Evolutionary conservation across 2,113 vertebrate species (phyloP), one percentile per base, ranked within the genome.

Genomic region (Strix aluco): DNA sequence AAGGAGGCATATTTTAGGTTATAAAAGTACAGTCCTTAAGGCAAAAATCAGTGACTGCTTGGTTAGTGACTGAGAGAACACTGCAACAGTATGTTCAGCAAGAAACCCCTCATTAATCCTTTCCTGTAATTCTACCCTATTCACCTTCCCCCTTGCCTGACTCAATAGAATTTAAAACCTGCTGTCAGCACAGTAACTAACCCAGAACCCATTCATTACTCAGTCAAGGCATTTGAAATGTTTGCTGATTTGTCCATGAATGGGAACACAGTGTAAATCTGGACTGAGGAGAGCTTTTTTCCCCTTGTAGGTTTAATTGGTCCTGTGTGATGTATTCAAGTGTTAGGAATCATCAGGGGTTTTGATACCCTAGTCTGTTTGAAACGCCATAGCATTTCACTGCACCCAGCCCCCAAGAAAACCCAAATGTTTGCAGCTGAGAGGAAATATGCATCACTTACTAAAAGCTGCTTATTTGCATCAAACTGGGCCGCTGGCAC

Each of bases 131-230:
- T 98, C 98, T 97, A 97, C 94, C 96, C 98, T 96, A 96, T 96
- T 98, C 97, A 97, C 97, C 97, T 98, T 97, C 96, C 95, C 94
- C 87, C 95, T 96, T 55, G 95, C 97, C 97, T 96, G 93, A 96
- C 96, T 98, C 97, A 97, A 97, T 98, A 98, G 97, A 98, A 98
- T 98, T 98, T 98, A 98, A 98, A 98, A 98, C 97, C 97, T 97
- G 95, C 97, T 98, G 97, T 98, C 98, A 97, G 98, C 97, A 93
- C 81, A 96, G 96, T 90, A 98, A 97, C 97, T 96, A 90, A 61
- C 96, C 97, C 97, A 98, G 97, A 97, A 98, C 86, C 97, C 96
- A 94, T 97, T 98, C 97, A 98, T 98, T 98, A 97, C 95, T 89
- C 96, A 97, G 96, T 97, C 97, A 94, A 96, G 97, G 96, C 95